Percentiles rank a stretch among this genome's conserved stretches.
These are phyloP conservation scores for Pasiphila rectangulata DNA, from an alignment of 2,888 invertebrate species.

Conservation along the genomic window DNA sequence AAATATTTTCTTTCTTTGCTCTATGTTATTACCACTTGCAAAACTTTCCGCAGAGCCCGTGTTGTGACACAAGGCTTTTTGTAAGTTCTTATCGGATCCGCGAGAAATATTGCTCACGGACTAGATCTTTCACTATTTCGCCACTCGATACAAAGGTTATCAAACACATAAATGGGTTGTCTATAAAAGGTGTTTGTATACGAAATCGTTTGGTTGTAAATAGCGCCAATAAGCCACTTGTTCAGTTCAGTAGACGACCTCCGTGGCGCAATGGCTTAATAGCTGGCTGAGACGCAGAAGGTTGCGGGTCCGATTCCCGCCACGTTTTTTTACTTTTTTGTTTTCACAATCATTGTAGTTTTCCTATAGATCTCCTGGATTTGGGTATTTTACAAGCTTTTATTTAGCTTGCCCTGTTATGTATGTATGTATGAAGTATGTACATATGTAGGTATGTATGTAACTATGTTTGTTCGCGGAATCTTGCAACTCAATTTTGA, in stretches of 20 bases:
- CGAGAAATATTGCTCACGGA: conserved; percentile 64
- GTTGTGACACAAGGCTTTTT: conserved; percentile 67
- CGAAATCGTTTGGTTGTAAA: not conserved
- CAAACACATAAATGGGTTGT: conserved; percentile 46
- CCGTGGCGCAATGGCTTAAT: not conserved
- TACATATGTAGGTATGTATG: no score
- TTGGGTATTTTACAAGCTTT: no score
- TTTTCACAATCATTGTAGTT: not conserved
- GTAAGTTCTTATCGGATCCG: conserved; percentile 67
- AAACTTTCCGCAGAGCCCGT: conserved; percentile 59
- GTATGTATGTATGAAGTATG: no score
- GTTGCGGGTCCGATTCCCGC: no score
- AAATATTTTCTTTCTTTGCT: not conserved
- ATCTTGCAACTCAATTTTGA: no score
- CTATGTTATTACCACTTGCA: conserved; percentile 48
- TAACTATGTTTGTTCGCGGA: no score
- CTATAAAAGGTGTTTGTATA: conserved; percentile 12
- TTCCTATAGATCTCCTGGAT: no score
- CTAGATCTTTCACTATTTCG: conserved; percentile 62
- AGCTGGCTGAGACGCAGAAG: not conserved
- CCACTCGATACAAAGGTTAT: conserved; percentile 63
- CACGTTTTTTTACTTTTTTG: no score
- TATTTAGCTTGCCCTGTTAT: no score
- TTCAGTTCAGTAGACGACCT: no score
- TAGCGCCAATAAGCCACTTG: not conserved